Percentiles rank a stretch among this genome's conserved stretches.
Conservation (phyloP, 2,113 vertebrate genomes). For the Prinia subflava region DNA sequence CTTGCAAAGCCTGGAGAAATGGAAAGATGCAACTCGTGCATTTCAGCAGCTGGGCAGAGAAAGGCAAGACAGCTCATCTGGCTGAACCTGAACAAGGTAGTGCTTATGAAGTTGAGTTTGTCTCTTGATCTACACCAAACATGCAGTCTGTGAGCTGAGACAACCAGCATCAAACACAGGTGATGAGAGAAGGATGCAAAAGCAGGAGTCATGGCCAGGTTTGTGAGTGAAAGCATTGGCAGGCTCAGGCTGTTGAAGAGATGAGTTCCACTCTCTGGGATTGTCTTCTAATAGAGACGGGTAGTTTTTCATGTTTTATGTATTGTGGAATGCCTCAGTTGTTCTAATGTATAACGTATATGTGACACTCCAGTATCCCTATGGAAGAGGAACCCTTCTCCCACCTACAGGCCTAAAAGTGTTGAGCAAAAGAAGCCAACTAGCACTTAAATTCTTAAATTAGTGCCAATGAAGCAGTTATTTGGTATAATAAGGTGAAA, state of each 20-base stretch:
- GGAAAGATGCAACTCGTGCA: rapidly evolving
- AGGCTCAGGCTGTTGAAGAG: background rate
- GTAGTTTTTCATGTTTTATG: background rate
- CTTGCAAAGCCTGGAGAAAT: background rate
- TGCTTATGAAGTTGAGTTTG: background rate
- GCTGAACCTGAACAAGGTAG: background rate
- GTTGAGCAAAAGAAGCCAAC: background rate
- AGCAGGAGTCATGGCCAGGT: background rate
- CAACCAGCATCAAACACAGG: rapidly evolving
- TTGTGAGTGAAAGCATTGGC: background rate
- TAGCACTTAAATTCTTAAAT: background rate
- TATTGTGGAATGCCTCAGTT: background rate
- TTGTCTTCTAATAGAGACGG: background rate
- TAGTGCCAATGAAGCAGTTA: background rate
- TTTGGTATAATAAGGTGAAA: background rate
- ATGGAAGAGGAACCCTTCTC: background rate
- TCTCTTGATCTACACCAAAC: background rate
- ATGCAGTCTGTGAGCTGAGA: background rate
- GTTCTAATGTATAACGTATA: background rate
- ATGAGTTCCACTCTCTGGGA: background rate
- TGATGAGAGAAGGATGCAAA: background rate
- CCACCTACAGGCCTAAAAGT: background rate
- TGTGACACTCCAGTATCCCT: background rate
- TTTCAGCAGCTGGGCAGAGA: background rate
- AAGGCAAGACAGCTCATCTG: background rate